Base-by-base conservation (phyloP, 2,888 invertebrate species). In the Lymantria dispar region DNA sequence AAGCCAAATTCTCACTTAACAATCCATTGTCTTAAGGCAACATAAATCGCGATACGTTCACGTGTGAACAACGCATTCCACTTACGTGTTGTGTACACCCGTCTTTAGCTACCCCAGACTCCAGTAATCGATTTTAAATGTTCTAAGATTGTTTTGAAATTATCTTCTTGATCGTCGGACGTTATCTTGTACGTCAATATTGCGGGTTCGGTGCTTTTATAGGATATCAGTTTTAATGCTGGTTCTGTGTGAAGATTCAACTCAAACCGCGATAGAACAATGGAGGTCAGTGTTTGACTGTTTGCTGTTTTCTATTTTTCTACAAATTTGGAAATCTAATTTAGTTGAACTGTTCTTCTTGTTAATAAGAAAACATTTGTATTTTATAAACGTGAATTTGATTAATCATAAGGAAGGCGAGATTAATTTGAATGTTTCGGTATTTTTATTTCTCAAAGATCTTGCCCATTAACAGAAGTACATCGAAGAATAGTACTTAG, bases 61-160 rank as follows among this genome's bases (percentile, higher is more conserved):
- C 66, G 59, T 63, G 65, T 62, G 67, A 75, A 77, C 80, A 80
- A 54, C 61, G 64, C 76, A 80, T 74, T 77, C 79, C 78, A 80
- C 65, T 65, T 64, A 64, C 52, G 50, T 45, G 44, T 43, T 64
- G 42, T 62, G 67, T 70, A 67, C 50, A 40, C 45, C 39, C 45
- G 43, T 52, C 64, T 46, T 60, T 66, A 66, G 63, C 43, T 65
- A 62, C 68, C 69, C n/a, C 72, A 62, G 54, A 69, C 68, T 72
- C 72, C 64, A 50, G 58, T 74, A 75, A 78, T 77, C 71, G 73
- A 69, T 72, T 75, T 72, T 74, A 70, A 74, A 68, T 75, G 76
- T 74, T 71, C 47, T 56, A 60, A 60, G 48, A 67, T 65, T 65
- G 64, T 65, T 61, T 64, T 48, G 42, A 50, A 12, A 54, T 58